phyloP scores from a whole-genome alignment of 2,888 invertebrate genomes.

The Strigamia transsilvanica region DNA sequence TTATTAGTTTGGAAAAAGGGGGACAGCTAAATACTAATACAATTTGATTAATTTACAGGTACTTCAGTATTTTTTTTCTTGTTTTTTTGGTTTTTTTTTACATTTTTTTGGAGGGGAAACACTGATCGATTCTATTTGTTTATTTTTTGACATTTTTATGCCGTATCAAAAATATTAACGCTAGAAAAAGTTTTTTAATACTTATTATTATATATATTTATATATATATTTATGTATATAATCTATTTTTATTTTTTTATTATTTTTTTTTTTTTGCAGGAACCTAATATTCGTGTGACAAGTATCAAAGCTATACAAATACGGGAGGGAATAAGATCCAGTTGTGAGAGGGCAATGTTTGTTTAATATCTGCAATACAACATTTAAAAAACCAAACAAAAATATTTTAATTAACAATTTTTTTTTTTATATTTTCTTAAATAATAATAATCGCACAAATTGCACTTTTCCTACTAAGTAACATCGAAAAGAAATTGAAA shows the following conservation, averaged over 20 bases:
- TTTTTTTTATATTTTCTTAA: too few relatives aligned
- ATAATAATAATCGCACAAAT: too few relatives aligned
- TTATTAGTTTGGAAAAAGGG: not conserved
- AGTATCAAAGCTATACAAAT: constrained; percentile 24
- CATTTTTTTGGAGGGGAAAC: not conserved
- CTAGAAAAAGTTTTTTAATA: not conserved
- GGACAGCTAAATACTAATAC: not conserved
- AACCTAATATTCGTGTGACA: not conserved
- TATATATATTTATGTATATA: not conserved
- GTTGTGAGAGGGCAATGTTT: not conserved
- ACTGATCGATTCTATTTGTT: not conserved
- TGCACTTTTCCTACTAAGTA: too few relatives aligned
- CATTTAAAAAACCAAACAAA: too few relatives aligned
- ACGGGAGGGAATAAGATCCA: constrained; percentile 2
- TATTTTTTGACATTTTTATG: not conserved
- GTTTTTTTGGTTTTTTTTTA: not conserved
- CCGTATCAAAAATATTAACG: constrained; percentile 7
- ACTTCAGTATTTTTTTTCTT: constrained; percentile 2
- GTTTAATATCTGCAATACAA: not conserved
- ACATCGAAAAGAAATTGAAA: not conserved
- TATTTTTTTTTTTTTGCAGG: not conserved
- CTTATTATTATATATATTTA: not conserved
- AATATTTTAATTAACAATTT: too few relatives aligned
- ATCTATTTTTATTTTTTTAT: not conserved
- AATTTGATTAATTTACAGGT: not conserved